phyloP scores from a whole-genome alignment of 1,140 invertebrate species.

The Temnothorax longispinosus region DNA sequence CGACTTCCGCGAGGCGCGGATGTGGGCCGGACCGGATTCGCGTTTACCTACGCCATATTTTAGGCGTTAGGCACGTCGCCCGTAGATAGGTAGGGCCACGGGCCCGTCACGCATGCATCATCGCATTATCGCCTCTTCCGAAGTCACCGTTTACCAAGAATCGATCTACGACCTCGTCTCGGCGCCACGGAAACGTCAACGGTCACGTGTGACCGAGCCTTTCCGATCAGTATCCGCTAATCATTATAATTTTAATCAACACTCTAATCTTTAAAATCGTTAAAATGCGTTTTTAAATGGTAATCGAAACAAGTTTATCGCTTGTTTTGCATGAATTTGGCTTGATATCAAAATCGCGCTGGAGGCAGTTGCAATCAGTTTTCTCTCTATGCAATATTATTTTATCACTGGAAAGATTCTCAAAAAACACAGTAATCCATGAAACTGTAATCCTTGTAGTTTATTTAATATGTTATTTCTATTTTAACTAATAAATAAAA shows the following conservation, averaged over 20 bases:
- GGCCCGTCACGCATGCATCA: slow-evolving; percentile 60
- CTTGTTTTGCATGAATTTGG: neutral
- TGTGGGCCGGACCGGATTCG: slow-evolving; percentile 77
- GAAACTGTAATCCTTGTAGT: neutral
- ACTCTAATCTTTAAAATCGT: neutral
- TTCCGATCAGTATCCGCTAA: slow-evolving; percentile 22
- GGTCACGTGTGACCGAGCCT: neutral
- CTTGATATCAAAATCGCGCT: neutral
- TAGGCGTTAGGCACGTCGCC: slow-evolving; percentile 65
- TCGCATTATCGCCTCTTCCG: slow-evolving; percentile 63
- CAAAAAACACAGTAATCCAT: neutral
- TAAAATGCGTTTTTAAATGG: slow-evolving; percentile 2
- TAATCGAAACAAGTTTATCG: too few species aligned
- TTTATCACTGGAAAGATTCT: neutral
- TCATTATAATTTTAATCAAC: slow-evolving; percentile 15
- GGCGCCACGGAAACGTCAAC: slow-evolving; percentile 27
- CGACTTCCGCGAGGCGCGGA: slow-evolving; percentile 79
- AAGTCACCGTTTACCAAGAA: slow-evolving; percentile 15
- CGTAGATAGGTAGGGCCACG: slow-evolving; percentile 57
- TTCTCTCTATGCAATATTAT: neutral
- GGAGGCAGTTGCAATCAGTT: neutral
- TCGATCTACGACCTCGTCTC: slow-evolving; percentile 33
- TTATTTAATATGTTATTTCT: neutral
- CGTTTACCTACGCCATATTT: slow-evolving; percentile 74
- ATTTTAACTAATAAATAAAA: neutral